Conservation (phyloP, 2,797 vertebrate genomes). For the Schizopygopsis malacanthus region DNA sequence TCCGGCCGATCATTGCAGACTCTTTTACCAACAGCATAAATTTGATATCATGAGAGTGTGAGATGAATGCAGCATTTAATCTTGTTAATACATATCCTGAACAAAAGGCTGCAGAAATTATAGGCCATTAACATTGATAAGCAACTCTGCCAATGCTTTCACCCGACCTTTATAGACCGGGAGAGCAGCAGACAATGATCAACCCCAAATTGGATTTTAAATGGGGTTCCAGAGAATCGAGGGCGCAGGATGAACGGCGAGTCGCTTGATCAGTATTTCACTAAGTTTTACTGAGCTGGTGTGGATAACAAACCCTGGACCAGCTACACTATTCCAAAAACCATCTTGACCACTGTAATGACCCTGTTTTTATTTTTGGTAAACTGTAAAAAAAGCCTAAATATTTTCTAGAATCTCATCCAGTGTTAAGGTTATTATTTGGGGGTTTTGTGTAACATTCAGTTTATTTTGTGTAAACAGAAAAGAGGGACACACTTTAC, state of each 20-base stretch:
- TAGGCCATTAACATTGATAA: slow-evolving; percentile 61
- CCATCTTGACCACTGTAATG: background rate
- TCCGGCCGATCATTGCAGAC: slow-evolving; percentile 10
- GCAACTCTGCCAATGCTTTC: slow-evolving; percentile 50
- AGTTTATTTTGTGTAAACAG: background rate
- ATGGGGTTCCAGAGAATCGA: slow-evolving; percentile 45
- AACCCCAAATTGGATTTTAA: slow-evolving; percentile 57
- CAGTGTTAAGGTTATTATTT: background rate
- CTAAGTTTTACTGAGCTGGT: background rate
- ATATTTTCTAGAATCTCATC: background rate
- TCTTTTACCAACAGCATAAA: slow-evolving; percentile 55
- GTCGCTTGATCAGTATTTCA: slow-evolving; percentile 28
- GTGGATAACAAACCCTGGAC: background rate
- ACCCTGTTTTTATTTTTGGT: background rate
- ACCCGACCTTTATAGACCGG: slow-evolving; percentile 26
- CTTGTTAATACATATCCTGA: slow-evolving; percentile 61
- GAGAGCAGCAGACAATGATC: slow-evolving; percentile 16
- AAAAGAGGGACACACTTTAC: background rate
- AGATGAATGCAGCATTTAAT: slow-evolving; percentile 60
- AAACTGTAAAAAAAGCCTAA: background rate
- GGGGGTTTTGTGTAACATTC: background rate
- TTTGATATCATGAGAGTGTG: slow-evolving; percentile 49
- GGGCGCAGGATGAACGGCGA: slow-evolving; percentile 5
- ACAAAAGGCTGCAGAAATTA: slow-evolving; percentile 62
- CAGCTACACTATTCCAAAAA: background rate